Evolutionary conservation across 2,888 invertebrate species (phyloP).

Genomic region (Acleris cristana): DNA sequence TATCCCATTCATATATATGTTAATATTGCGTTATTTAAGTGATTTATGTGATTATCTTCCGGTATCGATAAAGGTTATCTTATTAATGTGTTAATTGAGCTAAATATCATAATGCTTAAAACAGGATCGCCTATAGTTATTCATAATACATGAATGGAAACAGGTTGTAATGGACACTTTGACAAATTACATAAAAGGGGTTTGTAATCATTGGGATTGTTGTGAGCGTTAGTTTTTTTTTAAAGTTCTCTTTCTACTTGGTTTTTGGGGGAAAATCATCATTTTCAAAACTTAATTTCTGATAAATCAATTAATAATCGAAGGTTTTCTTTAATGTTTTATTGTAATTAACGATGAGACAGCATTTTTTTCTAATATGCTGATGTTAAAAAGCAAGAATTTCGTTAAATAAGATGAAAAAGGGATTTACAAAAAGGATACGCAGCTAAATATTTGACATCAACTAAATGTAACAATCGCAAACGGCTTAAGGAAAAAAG

Average conservation of each 20-base stretch:
- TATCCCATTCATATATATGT: not conserved
- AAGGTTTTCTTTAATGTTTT: no score
- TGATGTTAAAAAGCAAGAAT: no score
- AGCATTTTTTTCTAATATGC: no score
- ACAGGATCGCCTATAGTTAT: slow-evolving; percentile 19
- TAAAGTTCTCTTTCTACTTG: no score
- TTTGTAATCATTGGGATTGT: no score
- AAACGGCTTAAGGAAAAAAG: not conserved
- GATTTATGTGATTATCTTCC: not conserved
- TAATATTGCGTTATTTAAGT: slow-evolving; percentile 14
- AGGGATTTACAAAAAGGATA: no score
- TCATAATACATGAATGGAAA: slow-evolving; percentile 14
- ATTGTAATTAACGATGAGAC: no score
- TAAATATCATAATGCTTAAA: slow-evolving; percentile 6
- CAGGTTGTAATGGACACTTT: slow-evolving; percentile 11
- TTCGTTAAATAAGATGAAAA: no score
- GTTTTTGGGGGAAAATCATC: no score
- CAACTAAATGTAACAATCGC: not conserved
- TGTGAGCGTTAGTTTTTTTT: no score
- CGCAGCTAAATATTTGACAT: not conserved
- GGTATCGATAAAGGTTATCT: slow-evolving; percentile 6
- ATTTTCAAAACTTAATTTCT: no score
- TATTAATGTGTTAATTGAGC: slow-evolving; percentile 12
- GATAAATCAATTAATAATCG: no score
- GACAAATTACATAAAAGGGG: slow-evolving; percentile 8